Base-by-base conservation (phyloP, 1,140 invertebrate genomes). In the Pygmarrhopalites habei region DNA sequence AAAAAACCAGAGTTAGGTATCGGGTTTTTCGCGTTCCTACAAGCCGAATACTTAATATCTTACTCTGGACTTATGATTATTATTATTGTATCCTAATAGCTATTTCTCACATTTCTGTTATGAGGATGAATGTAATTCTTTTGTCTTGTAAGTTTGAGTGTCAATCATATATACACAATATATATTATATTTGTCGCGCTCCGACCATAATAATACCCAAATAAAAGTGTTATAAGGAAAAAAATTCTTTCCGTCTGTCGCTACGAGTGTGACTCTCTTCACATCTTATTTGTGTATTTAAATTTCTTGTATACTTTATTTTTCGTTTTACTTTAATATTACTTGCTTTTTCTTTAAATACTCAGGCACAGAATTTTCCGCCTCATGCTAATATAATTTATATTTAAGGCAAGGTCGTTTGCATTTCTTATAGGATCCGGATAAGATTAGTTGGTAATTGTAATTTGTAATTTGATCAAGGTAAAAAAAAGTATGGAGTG, bases 151-250 rank as follows among this genome's bases (percentile, higher is more conserved):
- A 23, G 53, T 52, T 52, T 52, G 49, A 52, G 49, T 52, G 49
- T 52, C 49, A 52, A 19, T 28, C 28, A 52, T 26, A 52, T 26
- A 29, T 28, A 52, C 3, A 52, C 5, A 52, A 10, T 12, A 47
- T 47, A 47, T 47, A 47, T 21, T 52, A 56, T 56, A 56, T 41
- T 56, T 56, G 53, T 56, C 53, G 53, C 53, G 53, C 53, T 56
- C 53, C 53, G 53, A 56, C 53, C 53, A 41, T 56, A 56, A 49
- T 19, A 15, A 26, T 26, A 52, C 15, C 28, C 49, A 28, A 52
- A 35, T 35, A 35, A 35, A 35, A 35, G 15, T 35, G 32, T 35
- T 35, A 35, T 35, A 35, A n/a, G n/a, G n/a, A n/a, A n/a, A n/a
- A n/a, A n/a, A n/a, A n/a, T n/a, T n/a, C n/a, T n/a, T n/a, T n/a